Conservation (phyloP, 2,113 vertebrate species). For the Eurystomus gularis region DNA sequence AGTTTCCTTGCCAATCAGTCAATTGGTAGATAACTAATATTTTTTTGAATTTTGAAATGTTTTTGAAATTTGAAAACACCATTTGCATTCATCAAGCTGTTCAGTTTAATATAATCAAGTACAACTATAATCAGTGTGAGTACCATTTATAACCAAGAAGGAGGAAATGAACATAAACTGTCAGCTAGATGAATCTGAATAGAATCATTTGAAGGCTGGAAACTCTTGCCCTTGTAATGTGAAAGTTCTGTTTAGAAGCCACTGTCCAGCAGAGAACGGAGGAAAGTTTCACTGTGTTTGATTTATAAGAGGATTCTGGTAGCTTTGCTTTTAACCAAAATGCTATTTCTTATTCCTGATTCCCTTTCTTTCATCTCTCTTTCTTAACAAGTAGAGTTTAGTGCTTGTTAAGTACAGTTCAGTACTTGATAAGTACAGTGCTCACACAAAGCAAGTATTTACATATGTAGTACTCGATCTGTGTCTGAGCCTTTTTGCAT, state of each 20-base stretch:
- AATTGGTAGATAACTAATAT: background rate
- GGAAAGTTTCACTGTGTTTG: background rate
- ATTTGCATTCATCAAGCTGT: background rate
- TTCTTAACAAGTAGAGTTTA: background rate
- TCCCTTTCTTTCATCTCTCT: background rate
- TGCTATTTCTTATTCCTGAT: background rate
- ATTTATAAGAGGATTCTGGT: background rate
- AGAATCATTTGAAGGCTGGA: background rate
- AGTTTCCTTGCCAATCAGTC: background rate
- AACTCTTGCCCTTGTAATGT: background rate
- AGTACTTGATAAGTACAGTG: background rate
- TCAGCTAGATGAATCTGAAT: background rate
- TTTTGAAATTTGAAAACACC: background rate
- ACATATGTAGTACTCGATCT: background rate
- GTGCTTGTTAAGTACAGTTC: background rate
- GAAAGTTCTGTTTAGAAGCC: background rate
- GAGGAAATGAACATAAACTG: background rate
- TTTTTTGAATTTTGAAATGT: too few species aligned
- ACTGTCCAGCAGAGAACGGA: background rate
- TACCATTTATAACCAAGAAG: background rate
- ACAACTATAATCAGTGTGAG: background rate
- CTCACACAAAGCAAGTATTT: background rate
- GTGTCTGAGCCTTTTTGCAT: background rate
- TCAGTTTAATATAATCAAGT: background rate
- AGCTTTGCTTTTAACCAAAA: background rate